phyloP scores from a whole-genome alignment of 2,797 vertebrate genomes.

The Gadopsis bispinosus region DNA sequence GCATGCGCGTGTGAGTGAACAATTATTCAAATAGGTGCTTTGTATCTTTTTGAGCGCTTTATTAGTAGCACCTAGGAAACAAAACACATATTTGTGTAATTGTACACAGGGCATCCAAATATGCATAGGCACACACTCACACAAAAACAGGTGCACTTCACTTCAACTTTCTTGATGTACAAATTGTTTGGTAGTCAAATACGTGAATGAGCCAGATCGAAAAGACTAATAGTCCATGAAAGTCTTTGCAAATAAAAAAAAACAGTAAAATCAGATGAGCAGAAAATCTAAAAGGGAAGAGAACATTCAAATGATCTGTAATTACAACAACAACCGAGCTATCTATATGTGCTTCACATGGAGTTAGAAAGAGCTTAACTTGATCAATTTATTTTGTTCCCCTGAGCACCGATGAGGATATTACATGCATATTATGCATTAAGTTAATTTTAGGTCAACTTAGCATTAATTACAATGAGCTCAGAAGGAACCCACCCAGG shows the following conservation, averaged over 20 bases:
- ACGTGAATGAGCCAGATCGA: slow-evolving; percentile 57
- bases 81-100: slow-evolving; percentile 83
- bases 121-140: slow-evolving; percentile 34
- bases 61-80: slow-evolving; percentile 79
- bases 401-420: slow-evolving; percentile 64
- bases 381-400: slow-evolving; percentile 76
- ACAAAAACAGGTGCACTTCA: slow-evolving; percentile 71
- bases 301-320: slow-evolving; percentile 68
- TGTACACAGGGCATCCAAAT: slow-evolving; percentile 71
- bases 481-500: slow-evolving; percentile 42
- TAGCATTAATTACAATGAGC: slow-evolving; percentile 71
- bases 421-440: slow-evolving; percentile 80
- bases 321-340: slow-evolving; percentile 69
- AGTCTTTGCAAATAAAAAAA: slow-evolving; percentile 72
- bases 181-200: slow-evolving; percentile 83
- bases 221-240: slow-evolving; percentile 73
- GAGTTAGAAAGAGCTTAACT: slow-evolving; percentile 68
- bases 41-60: slow-evolving; percentile 78
- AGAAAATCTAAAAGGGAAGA: slow-evolving; percentile 49
- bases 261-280: slow-evolving; percentile 70
- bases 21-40: slow-evolving; percentile 83
- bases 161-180: slow-evolving; percentile 69
- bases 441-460: slow-evolving; percentile 76
- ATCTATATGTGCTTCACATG: slow-evolving; percentile 65
- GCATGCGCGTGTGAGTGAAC: slow-evolving; percentile 53